phyloP scores from a whole-genome alignment of 2,888 invertebrate genomes.

The Siphonodentalium dalli region DNA sequence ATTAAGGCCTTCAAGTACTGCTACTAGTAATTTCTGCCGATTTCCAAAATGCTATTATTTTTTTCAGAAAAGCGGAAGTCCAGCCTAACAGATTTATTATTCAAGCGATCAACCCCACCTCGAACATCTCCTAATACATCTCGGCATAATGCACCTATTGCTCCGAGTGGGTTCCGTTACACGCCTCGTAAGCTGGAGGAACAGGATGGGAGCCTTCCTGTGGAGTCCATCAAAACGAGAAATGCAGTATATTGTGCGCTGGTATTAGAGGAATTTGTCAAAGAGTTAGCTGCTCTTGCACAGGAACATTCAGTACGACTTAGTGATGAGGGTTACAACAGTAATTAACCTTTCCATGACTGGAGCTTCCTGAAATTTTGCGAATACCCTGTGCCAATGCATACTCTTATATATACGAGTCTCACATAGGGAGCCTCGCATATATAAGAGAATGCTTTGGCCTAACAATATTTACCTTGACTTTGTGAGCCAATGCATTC shows the following conservation, averaged over 20 bases:
- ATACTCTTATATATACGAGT: too few species aligned
- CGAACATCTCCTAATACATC: conserved; percentile 18
- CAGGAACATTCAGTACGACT: conserved; percentile 82
- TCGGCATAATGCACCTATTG: conserved; percentile 37
- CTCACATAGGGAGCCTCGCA: too few species aligned
- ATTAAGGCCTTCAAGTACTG: too few species aligned
- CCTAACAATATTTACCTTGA: too few species aligned
- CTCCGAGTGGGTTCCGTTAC: conserved; percentile 45
- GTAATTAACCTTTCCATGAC: conserved; percentile 17
- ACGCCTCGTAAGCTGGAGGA: conserved; percentile 24
- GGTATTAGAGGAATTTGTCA: conserved; percentile 92
- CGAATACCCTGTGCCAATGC: too few species aligned
- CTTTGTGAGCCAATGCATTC: too few species aligned
- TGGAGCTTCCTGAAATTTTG: too few species aligned
- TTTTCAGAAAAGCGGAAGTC: conserved; percentile 46
- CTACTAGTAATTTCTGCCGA: too few species aligned
- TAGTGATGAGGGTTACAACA: conserved; percentile 38
- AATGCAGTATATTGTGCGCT: conserved; percentile 80
- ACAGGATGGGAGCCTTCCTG: conserved; percentile 29
- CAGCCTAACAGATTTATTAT: conserved; percentile 48
- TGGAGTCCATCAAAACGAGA: conserved; percentile 60
- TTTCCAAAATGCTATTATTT: conserved; percentile 1
- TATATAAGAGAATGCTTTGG: too few species aligned
- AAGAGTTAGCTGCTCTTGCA: conserved; percentile 91
- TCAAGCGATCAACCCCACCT: conserved; percentile 31